A percentile compares a stretch with the other conserved stretches of the same genome.
Evolutionary conservation across 2,888 invertebrate species (phyloP).

Genomic region (Microctonus aethiopoides): DNA sequence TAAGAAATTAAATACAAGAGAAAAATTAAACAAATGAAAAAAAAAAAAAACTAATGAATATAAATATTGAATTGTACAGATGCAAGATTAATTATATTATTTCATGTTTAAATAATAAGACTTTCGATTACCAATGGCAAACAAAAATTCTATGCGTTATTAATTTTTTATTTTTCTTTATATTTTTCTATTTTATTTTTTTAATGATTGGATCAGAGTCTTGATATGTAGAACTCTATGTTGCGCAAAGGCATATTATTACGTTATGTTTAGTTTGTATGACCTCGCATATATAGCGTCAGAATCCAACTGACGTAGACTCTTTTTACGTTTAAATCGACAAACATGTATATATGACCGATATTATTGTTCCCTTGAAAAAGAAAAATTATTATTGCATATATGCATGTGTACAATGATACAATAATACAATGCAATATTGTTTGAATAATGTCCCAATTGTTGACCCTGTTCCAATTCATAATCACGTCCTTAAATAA

Average conservation of each 20-base stretch:
- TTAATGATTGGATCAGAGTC: not conserved
- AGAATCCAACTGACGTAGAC: conserved; percentile 28
- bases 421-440: too few relatives aligned
- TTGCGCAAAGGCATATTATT: conserved; percentile 42
- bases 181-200: not conserved
- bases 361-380: not conserved
- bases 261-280: conserved; percentile 42
- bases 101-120: too few relatives aligned
- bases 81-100: too few relatives aligned
- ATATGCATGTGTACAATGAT: too few relatives aligned
- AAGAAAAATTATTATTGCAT: not conserved
- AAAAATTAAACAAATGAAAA: too few relatives aligned
- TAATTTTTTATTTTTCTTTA: not conserved
- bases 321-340: conserved; percentile 1
- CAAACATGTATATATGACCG: not conserved
- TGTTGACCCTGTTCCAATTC: not conserved
- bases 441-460: not conserved
- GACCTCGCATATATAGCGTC: conserved; percentile 33
- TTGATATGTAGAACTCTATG: conserved; percentile 27
- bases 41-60: not conserved
- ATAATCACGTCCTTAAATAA: not conserved
- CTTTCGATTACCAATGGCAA: too few relatives aligned
- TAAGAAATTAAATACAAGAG: not conserved
- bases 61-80: not conserved
- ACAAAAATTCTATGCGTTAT: not conserved